These are phyloP conservation scores for Hipposideros larvatus DNA, from an alignment of 2,797 vertebrate species.

Conservation along the genomic window DNA sequence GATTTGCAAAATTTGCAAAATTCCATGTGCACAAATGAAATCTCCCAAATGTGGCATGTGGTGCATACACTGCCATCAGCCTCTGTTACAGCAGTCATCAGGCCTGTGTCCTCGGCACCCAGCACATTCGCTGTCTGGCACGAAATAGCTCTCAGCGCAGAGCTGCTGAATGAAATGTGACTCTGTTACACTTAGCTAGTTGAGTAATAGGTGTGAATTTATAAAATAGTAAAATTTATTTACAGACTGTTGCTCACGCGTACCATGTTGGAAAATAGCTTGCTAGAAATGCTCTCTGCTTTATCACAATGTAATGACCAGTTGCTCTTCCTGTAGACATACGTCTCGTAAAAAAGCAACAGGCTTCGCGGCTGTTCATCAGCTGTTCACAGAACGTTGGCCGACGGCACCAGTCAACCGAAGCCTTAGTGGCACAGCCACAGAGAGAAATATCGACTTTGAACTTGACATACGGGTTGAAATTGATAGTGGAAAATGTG, in stretches of 20 bases:
- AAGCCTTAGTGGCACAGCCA: conserved; percentile 91
- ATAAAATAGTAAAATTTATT: conserved; percentile 44
- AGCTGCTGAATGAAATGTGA: not conserved
- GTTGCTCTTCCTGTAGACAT: conserved; percentile 88
- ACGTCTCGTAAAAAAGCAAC: conserved; percentile 93
- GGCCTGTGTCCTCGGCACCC: not conserved
- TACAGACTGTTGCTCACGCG: not conserved
- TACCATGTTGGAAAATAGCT: not conserved
- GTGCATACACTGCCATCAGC: not conserved
- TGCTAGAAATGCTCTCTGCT: not conserved
- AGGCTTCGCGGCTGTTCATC: conserved; percentile 95
- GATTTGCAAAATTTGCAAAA: not conserved
- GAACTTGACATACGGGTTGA: conserved; percentile 99
- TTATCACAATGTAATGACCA: not conserved
- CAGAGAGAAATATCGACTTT: conserved; percentile 98
- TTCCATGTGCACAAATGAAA: not conserved
- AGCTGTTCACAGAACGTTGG: conserved; percentile 97
- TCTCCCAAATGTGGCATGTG: not conserved
- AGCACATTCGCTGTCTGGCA: not conserved
- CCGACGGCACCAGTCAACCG: conserved; percentile 92
- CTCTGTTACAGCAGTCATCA: not conserved
- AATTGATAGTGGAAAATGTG: conserved; percentile 99
- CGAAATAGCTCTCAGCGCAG: not conserved
- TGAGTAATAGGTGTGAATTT: conserved; percentile 32
- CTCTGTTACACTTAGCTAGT: not conserved